A percentile compares a stretch with the other conserved stretches of the same genome.
phyloP scores from a whole-genome alignment of 1,140 invertebrate species.

The Copidosoma floridanum region DNA sequence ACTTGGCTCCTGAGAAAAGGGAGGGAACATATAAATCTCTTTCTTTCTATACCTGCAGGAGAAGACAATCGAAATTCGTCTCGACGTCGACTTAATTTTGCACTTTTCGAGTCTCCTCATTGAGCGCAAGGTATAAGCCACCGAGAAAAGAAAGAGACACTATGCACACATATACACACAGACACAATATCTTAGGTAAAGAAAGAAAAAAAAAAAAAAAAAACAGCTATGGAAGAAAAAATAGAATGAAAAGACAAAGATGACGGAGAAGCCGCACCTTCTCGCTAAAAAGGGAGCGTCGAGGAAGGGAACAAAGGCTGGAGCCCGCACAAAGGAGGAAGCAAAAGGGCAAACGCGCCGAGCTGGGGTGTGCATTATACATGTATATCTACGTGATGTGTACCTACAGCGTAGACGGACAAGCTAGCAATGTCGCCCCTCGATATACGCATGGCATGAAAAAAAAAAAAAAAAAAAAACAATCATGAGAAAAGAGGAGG shows the following conservation, averaged over 20 bases:
- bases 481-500: too few species aligned
- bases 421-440: too few species aligned
- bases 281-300: neutral
- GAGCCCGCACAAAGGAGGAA: neutral
- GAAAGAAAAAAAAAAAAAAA: too few species aligned
- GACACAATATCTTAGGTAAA: neutral
- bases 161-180: neutral
- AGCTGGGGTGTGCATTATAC: too few species aligned
- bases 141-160: neutral
- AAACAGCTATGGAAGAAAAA: neutral
- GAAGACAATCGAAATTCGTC: neutral
- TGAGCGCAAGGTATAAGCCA: neutral
- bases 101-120: constrained; percentile 11
- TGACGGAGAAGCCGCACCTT: too few species aligned
- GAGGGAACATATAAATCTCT: neutral
- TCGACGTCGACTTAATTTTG: constrained; percentile 5
- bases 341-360: too few species aligned
- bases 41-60: neutral
- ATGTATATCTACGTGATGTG: too few species aligned
- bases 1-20: neutral
- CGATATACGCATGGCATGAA: too few species aligned
- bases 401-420: too few species aligned
- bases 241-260: too few species aligned
- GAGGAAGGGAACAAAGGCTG: neutral
- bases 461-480: too few species aligned